Evolutionary conservation across 2,797 vertebrate genomes (phyloP), one percentile per base, ranked within the genome.

Genomic region (Setipinna tenuifilis): DNA sequence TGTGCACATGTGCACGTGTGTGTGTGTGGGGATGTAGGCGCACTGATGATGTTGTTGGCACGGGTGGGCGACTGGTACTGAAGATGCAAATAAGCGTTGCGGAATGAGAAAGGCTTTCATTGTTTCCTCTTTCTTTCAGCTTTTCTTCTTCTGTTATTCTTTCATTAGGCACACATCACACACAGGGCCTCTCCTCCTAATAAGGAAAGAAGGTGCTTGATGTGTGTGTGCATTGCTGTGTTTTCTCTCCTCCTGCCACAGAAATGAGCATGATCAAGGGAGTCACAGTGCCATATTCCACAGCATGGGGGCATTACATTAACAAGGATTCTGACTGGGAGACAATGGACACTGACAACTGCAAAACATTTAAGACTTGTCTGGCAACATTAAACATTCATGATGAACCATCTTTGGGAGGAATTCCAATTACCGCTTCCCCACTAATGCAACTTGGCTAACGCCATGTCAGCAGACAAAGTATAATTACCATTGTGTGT

Each of bases 381-480:
- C 68, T 78, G 71, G 71, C 71, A 78, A 78, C 71, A 78, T 78
- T 78, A 78, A 78, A 78, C 71, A 78, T 78, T 78, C 71, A 78
- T 78, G 71, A 78, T 78, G 71, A 44, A 44, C 17, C 71, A 41
- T 78, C 71, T 78, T 78, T 16, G 71, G 65, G 68, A 31, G 28
- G 71, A 78, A 44, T 44, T 19, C 31, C 35, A 78, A 78, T 78
- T 78, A 78, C 17, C 35, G 50, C 31, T 9, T 44, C 71, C 16
- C 17, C 31, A 17, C 68, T 75, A 71, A 71, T 71, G 25, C 28
- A n/a, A 1, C 28, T 71, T 35, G 65, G 28, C 71, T 44, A 44
- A 78, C 35, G 71, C 71, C 35, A 21, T 78, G 71, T 78, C 71
- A 78, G 71, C 71, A 78, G 35, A 16, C 1, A 17, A 78, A 31